Percentiles rank a stretch among this genome's conserved stretches.
phyloP scores from a whole-genome alignment of 2,113 vertebrate species.

The Callocephalon fimbriatum region DNA sequence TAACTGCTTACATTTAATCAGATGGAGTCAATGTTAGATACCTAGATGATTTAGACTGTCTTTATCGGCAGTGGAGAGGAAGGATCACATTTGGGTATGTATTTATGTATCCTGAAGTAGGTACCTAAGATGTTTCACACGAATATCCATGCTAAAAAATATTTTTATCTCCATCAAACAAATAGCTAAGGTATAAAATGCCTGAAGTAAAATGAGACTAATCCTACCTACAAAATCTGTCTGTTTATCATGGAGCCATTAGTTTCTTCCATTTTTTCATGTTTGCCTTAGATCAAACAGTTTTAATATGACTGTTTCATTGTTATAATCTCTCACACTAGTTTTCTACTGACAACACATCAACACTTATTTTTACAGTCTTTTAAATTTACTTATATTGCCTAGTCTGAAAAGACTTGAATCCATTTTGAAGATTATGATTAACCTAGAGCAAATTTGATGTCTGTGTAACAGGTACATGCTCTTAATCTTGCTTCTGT shows the following conservation, averaged over 20 bases:
- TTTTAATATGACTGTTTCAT: not conserved
- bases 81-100: not conserved
- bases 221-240: not conserved
- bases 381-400: not conserved
- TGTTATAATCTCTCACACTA: not conserved
- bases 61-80: not conserved
- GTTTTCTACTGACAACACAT: not conserved
- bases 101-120: not conserved
- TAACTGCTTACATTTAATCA: not conserved
- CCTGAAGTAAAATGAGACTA: not conserved
- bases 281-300: not conserved
- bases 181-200: not conserved
- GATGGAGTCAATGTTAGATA: not conserved
- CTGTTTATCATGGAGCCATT: not conserved
- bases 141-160: not conserved
- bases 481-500: not conserved
- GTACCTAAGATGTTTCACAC: not conserved
- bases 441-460: not conserved
- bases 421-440: not conserved
- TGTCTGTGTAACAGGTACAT: not conserved
- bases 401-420: not conserved
- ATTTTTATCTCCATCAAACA: not conserved
- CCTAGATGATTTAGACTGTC: not conserved
- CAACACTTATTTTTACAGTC: not conserved
- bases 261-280: not conserved